Percentiles rank a stretch among this genome's conserved stretches.
Conservation (phyloP, 2,113 vertebrate species). For the Ophthalmotilapia sp. region DNA sequence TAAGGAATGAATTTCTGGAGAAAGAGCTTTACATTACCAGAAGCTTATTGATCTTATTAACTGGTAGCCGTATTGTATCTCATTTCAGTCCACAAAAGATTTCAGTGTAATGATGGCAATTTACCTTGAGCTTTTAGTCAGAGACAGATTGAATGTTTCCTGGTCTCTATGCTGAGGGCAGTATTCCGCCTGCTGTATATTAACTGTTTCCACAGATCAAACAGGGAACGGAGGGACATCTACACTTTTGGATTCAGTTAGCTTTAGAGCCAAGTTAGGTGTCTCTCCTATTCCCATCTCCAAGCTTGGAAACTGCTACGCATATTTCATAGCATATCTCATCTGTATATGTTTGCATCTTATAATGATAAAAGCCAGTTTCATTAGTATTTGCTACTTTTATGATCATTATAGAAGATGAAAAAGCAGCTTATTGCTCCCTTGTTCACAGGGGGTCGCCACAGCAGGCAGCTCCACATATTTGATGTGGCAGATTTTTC, state of each 20-base stretch:
- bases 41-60: not conserved
- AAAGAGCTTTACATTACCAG: not conserved
- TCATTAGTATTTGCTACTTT: not conserved
- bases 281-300: not conserved
- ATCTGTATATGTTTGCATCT: not conserved
- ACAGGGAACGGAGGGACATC: not conserved
- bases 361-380: not conserved
- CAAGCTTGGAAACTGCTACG: not conserved
- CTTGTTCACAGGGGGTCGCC: not conserved
- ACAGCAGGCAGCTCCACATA: not conserved
- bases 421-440: not conserved
- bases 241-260: not conserved
- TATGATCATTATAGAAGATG: not conserved
- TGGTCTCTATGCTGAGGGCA: not conserved
- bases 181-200: not conserved
- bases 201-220: not conserved
- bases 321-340: not conserved
- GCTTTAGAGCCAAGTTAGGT: not conserved
- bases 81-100: not conserved
- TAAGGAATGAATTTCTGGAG: not conserved
- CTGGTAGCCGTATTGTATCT: not conserved
- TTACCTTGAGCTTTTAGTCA: not conserved
- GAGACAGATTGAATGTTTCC: not conserved
- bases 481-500: not conserved
- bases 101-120: not conserved